Base-by-base conservation (phyloP, 2,797 vertebrate species). In the Coregonus ussuriensis region DNA sequence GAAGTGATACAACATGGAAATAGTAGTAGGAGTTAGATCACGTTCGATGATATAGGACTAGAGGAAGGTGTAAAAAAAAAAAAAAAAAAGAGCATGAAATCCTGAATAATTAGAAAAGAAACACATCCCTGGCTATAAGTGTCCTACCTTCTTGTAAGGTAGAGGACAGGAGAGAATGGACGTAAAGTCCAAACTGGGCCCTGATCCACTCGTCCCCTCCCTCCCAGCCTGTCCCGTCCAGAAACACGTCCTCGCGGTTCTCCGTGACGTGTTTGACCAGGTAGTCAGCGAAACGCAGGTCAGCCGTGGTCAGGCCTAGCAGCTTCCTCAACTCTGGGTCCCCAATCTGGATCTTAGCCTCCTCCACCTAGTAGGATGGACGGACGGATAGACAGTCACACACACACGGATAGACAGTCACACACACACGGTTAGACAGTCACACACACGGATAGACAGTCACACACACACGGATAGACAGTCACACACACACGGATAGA, bases 171-270 rank as follows among this genome's bases (percentile, higher is more conserved):
- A 99, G 88, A 0, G 97, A 95, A 62, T 98, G 97, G 41, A 98
- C 87, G 83, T 99, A 99, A 78, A 96, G 94, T 1, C 94, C 94
- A 87, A 99, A 99, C 92, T 99, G 97, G 33, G 97, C 97, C 74
- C 98, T 86, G 91, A 99, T 99, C 98, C 98, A 99, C 82, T 99
- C 98, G 31, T 99, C 98, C 6, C 98, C 98, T 63, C 98, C 98
- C 92, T 99, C 98, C 98, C 98, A 99, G 81, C 98, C 98, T 0
- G 98, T 99, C 84, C 98, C 98, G 15, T 99, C 97, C 79, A 99
- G 93, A 87, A 99, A 99, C 52, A 99, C 96, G 14, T 99, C 98
- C 21, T 99, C 96, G 0, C 97, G 91, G 92, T 99, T 98, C 88
- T 99, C 98, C 0, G 96, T 97, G 74, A 99, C 97, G 0, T 98